Percentiles rank a stretch among this genome's conserved stretches.
These are phyloP conservation scores for Sternotherus odoratus DNA, from an alignment of 2,797 vertebrate species.

Conservation along the genomic window DNA sequence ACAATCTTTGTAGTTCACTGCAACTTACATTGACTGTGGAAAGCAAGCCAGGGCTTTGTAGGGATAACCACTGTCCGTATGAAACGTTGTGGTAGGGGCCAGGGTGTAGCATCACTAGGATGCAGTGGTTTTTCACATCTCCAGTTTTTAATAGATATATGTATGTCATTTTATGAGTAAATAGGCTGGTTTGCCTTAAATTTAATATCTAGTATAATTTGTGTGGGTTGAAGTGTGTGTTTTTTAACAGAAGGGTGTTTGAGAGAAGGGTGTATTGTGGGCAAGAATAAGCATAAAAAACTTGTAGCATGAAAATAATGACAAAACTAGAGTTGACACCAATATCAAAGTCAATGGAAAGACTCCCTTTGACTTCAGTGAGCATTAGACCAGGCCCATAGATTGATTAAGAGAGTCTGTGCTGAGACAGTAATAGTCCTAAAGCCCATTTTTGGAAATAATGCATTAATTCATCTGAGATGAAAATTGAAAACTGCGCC, in stretches of 20 bases:
- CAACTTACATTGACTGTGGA: slow-evolving; percentile 31
- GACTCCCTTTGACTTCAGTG: slow-evolving; percentile 28
- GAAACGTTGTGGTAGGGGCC: background rate
- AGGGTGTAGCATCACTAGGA: background rate
- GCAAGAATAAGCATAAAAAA: background rate
- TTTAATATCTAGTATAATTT: accelerated
- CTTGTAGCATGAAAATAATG: background rate
- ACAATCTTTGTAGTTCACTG: slow-evolving; percentile 75
- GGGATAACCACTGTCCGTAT: background rate
- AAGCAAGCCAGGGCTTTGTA: slow-evolving; percentile 12
- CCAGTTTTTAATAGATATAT: background rate
- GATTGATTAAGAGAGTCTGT: background rate
- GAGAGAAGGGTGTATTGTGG: background rate
- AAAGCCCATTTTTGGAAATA: background rate
- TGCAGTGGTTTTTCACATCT: background rate
- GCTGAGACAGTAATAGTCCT: background rate
- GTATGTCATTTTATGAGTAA: background rate
- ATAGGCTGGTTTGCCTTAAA: background rate
- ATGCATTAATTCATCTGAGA: slow-evolving; percentile 24
- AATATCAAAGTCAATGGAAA: background rate
- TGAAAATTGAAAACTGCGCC: slow-evolving; percentile 22
- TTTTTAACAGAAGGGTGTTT: background rate
- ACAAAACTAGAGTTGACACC: slow-evolving; percentile 38
- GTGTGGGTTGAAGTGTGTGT: background rate
- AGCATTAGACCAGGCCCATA: background rate